Evolutionary conservation across 2,113 vertebrate species (phyloP), one percentile per base, ranked within the genome.

Genomic region (Tachycineta bicolor): DNA sequence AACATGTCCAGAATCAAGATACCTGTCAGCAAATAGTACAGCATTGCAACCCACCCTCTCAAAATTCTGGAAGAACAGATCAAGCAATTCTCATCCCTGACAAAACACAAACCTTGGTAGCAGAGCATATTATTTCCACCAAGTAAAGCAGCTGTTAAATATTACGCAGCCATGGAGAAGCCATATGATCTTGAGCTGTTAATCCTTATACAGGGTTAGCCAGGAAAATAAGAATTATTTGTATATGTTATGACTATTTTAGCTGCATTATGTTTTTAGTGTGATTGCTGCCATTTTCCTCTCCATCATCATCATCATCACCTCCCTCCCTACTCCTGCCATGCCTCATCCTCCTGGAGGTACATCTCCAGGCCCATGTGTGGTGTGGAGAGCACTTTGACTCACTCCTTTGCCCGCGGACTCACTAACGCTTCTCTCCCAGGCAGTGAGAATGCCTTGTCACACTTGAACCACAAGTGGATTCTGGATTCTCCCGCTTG

Each of bases 401-500:
- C 39, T 93, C 43, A 83, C 39, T 93, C 43, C 73, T 92, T 79
- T 90, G 68, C 76, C 64, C 20, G 0, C 0, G 8, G 83, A 96
- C 95, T 97, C 93, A 96, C 94, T 81, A 68, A 90, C 3, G 0
- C 94, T 97, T 97, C 95, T 97, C 52, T 97, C 96, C 56, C 96
- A 97, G 96, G 94, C 94, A 95, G 80, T 97, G 94, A 97, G 69
- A 95, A 93, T 96, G 93, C 91, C 91, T 93, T 95, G 83, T 86
- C 95, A 92, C 88, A 90, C 94, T 90, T 95, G 94, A 97, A 63
- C 89, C 93, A 95, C 69, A 86, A 92, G 94, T 77, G 80, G 93
- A 95, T 94, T 96, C 95, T 96, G 95, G 96, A 96, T 90, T 92
- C 91, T 95, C 79, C 55, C 34, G 3, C 67, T 84, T 94, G 96